A percentile compares a stretch with the other conserved stretches of the same genome.
Conservation (phyloP, 1,140 invertebrate species). For the Polypedilum vanderplanki region DNA sequence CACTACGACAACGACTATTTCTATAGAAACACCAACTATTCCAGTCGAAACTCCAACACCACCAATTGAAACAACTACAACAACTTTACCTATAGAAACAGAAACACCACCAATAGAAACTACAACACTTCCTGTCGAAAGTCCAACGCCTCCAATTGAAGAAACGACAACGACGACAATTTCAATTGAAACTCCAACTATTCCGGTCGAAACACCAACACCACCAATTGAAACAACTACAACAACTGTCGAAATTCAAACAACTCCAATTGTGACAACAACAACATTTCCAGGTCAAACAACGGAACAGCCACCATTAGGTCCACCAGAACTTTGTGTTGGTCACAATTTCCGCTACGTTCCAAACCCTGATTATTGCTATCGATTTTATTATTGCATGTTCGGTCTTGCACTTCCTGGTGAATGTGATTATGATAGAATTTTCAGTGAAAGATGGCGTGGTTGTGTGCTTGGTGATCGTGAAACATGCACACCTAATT, state of each 20-base stretch:
- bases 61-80: not conserved
- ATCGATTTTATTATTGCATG: not conserved
- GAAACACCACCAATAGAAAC: not conserved
- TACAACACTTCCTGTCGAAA: not conserved
- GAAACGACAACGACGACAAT: not conserved
- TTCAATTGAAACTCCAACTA: not conserved
- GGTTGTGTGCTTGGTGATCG: not conserved
- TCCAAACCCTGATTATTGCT: not conserved
- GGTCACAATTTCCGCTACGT: not conserved
- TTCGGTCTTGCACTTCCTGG: not conserved
- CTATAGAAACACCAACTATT: not conserved
- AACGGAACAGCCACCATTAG: not conserved
- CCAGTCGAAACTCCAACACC: not conserved
- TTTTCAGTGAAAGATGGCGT: not conserved
- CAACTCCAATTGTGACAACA: not conserved
- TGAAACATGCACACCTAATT: not conserved
- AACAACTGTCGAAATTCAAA: not conserved
- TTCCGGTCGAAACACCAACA: not conserved
- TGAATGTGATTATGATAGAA: not conserved
- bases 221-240: not conserved
- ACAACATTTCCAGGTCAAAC: not conserved
- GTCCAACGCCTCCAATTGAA: not conserved
- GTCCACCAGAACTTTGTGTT: not conserved
- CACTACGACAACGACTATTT: not conserved
- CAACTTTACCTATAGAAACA: not conserved